Evolutionary conservation across 2,797 vertebrate genomes (phyloP).

Genomic region (Anolis apletophallus): DNA sequence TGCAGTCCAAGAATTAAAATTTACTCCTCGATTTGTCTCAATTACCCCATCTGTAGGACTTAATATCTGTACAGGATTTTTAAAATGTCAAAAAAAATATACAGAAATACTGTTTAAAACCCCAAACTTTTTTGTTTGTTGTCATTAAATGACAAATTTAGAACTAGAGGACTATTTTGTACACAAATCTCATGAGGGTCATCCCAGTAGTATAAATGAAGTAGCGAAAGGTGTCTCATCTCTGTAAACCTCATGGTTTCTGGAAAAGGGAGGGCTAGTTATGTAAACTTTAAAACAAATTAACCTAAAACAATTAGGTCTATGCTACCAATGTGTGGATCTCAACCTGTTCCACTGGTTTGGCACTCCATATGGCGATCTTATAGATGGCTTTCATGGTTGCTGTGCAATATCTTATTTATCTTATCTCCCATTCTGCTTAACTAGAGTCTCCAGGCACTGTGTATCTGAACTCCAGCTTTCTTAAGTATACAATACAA

Average conservation of each 20-base stretch:
- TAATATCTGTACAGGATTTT: background rate
- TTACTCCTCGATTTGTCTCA: accelerated
- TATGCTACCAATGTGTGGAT: too few relatives aligned
- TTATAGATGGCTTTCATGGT: too few relatives aligned
- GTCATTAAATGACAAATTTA: accelerated
- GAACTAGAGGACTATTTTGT: background rate
- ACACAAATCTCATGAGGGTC: accelerated
- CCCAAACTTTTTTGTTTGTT: background rate
- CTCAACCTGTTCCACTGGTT: too few relatives aligned
- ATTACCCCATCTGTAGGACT: background rate
- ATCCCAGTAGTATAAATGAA: background rate
- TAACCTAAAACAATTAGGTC: background rate
- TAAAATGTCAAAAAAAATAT: background rate
- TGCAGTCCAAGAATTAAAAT: background rate
- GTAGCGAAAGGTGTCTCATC: accelerated
- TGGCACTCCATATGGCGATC: too few relatives aligned
- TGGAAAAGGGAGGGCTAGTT: accelerated
- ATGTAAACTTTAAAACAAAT: background rate
- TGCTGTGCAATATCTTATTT: too few relatives aligned
- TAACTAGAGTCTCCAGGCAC: too few relatives aligned
- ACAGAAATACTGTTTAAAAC: accelerated
- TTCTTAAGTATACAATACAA: too few relatives aligned
- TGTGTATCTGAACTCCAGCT: too few relatives aligned
- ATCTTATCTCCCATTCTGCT: too few relatives aligned
- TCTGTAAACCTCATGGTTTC: accelerated